phyloP scores from a whole-genome alignment of 2,113 vertebrate genomes.

The Puma concolor region DNA sequence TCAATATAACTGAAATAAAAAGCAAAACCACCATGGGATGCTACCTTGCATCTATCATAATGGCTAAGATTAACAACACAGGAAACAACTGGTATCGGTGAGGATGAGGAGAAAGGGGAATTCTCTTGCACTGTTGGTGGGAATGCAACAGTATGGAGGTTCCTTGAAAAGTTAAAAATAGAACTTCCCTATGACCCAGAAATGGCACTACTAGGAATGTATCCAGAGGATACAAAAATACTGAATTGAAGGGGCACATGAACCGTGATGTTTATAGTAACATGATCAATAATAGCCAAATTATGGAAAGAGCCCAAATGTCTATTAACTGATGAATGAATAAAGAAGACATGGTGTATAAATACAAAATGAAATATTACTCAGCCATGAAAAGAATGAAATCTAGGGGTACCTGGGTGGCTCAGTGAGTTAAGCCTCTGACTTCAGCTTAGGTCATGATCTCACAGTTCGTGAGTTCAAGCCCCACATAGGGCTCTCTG shows the following conservation, averaged over 20 bases:
- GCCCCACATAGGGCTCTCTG: too few species aligned
- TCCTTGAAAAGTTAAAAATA: neutral
- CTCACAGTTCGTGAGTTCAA: too few species aligned
- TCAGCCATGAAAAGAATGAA: neutral
- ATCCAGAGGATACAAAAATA: neutral
- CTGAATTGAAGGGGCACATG: neutral
- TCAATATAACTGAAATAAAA: neutral
- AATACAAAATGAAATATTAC: neutral
- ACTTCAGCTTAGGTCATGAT: too few species aligned
- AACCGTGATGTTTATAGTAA: neutral
- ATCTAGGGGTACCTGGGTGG: neutral
- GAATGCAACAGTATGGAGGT: neutral
- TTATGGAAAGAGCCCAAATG: neutral
- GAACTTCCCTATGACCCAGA: neutral
- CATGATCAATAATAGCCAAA: neutral
- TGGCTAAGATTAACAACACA: neutral
- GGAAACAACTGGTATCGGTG: neutral
- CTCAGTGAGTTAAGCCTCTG: too few species aligned
- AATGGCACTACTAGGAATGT: neutral
- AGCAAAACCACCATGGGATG: neutral
- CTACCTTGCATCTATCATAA: neutral
- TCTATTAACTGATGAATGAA: neutral
- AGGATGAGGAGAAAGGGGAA: neutral
- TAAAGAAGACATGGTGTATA: neutral
- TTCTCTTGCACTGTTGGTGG: neutral